Percentiles rank a stretch among this genome's conserved stretches.
Conservation (phyloP, 2,113 vertebrate species). For the Lamprotornis superbus region DNA sequence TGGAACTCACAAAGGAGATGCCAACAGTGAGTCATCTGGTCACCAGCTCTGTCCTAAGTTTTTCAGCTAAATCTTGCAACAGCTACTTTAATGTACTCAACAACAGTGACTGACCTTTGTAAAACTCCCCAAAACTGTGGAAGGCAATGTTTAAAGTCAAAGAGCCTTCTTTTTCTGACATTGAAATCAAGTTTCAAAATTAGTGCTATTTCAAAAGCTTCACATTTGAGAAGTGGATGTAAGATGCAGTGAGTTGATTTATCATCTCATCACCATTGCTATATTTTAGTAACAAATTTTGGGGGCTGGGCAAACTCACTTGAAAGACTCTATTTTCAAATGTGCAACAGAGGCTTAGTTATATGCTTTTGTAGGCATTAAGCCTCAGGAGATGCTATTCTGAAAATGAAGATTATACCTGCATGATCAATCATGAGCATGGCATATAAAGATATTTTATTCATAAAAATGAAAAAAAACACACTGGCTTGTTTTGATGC, state of each 20-base stretch:
- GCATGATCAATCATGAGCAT: not conserved
- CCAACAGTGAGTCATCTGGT: slow-evolving; percentile 51
- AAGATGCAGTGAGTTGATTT: not conserved
- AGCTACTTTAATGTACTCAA: not conserved
- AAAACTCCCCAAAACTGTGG: not conserved
- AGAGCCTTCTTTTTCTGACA: not conserved
- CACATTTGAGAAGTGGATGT: not conserved
- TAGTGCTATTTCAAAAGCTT: not conserved
- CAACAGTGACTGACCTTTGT: not conserved
- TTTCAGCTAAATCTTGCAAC: not conserved
- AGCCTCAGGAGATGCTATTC: not conserved
- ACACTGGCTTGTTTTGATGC: not conserved
- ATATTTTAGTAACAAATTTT: not conserved
- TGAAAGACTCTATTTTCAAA: not conserved
- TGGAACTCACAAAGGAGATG: not conserved
- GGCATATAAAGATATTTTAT: not conserved
- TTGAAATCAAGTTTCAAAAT: not conserved
- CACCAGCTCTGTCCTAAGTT: slow-evolving; percentile 1
- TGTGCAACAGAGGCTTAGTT: not conserved
- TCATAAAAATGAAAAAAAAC: not conserved
- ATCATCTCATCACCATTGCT: not conserved
- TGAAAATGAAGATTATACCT: not conserved
- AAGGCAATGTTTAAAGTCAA: not conserved
- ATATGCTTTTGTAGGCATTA: not conserved
- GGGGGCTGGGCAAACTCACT: not conserved